Evolutionary conservation across 2,797 vertebrate genomes (phyloP).

Genomic region (Ctenosaura bakeri): DNA sequence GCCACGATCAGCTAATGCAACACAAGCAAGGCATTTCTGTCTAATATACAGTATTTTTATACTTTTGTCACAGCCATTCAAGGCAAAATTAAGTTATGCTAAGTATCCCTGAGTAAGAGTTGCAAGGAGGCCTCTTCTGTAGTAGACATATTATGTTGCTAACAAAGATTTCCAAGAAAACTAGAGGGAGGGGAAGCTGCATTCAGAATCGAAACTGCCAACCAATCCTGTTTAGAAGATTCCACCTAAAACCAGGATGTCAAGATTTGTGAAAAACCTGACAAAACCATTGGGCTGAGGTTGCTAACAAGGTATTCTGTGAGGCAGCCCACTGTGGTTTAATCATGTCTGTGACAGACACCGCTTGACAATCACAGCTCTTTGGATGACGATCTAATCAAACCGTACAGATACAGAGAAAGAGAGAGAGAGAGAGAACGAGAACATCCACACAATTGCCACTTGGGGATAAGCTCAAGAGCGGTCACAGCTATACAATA

Average conservation of each 20-base stretch:
- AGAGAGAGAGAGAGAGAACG: conserved; percentile 31
- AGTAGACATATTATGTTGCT: conserved; percentile 29
- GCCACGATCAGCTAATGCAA: background rate
- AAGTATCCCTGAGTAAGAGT: background rate
- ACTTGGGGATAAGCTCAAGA: conserved; percentile 59
- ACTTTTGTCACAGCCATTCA: background rate
- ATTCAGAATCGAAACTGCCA: conserved; percentile 59
- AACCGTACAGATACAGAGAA: conserved; percentile 56
- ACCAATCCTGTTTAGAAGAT: conserved; percentile 58
- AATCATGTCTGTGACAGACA: conserved; percentile 76
- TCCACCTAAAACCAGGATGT: conserved; percentile 69
- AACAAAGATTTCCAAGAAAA: conserved; percentile 49
- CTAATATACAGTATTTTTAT: background rate
- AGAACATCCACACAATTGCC: conserved; percentile 36
- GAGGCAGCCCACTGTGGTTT: conserved; percentile 73
- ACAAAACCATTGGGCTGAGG: conserved; percentile 72
- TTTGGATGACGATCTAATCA: conserved; percentile 76
- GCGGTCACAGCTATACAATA: conserved; percentile 31
- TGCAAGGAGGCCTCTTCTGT: background rate
- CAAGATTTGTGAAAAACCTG: conserved; percentile 72
- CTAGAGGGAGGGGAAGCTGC: background rate
- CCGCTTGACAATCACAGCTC: conserved; percentile 72
- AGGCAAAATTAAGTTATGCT: background rate
- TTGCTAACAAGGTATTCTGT: conserved; percentile 79
- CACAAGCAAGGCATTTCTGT: background rate